phyloP scores from a whole-genome alignment of 2,888 invertebrate species.

The Invenusta paracnida region DNA sequence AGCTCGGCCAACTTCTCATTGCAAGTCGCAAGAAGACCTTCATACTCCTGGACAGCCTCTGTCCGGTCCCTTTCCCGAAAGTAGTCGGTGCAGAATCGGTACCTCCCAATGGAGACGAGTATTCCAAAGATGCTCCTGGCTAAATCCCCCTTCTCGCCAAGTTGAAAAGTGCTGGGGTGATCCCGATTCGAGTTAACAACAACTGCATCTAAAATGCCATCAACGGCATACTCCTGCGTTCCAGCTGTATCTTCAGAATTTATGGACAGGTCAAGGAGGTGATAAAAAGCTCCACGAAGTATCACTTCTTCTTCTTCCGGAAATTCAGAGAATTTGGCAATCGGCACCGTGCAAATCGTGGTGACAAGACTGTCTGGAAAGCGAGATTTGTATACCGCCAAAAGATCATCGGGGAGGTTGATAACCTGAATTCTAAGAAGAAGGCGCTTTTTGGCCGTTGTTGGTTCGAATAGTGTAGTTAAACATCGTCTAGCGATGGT shows the following conservation, averaged over 20 bases:
- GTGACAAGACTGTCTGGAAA: slow-evolving; percentile 47
- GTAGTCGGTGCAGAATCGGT: background rate
- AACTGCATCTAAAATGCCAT: slow-evolving; percentile 46
- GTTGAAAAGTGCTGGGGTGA: slow-evolving; percentile 46
- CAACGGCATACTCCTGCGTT: slow-evolving; percentile 16
- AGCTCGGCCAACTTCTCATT: background rate
- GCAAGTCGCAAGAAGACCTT: background rate
- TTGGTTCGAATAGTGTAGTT: background rate
- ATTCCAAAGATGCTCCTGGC: slow-evolving; percentile 48
- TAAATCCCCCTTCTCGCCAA: slow-evolving; percentile 46
- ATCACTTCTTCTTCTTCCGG: slow-evolving; percentile 48
- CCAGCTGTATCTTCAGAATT: slow-evolving; percentile 39
- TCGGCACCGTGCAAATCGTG: slow-evolving; percentile 48
- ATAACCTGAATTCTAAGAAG: slow-evolving; percentile 48
- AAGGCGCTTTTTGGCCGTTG: slow-evolving; percentile 38
- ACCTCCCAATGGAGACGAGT: slow-evolving; percentile 48
- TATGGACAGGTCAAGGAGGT: slow-evolving; percentile 46
- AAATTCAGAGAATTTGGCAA: slow-evolving; percentile 46
- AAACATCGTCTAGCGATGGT: background rate
- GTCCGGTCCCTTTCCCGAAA: background rate
- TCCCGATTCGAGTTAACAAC: slow-evolving; percentile 49
- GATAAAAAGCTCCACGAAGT: slow-evolving; percentile 47
- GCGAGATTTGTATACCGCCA: slow-evolving; percentile 45
- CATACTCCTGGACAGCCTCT: background rate
- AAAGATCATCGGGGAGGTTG: slow-evolving; percentile 46